Base-by-base conservation (phyloP, 1,140 invertebrate genomes). In the Cydia fagiglandana region DNA sequence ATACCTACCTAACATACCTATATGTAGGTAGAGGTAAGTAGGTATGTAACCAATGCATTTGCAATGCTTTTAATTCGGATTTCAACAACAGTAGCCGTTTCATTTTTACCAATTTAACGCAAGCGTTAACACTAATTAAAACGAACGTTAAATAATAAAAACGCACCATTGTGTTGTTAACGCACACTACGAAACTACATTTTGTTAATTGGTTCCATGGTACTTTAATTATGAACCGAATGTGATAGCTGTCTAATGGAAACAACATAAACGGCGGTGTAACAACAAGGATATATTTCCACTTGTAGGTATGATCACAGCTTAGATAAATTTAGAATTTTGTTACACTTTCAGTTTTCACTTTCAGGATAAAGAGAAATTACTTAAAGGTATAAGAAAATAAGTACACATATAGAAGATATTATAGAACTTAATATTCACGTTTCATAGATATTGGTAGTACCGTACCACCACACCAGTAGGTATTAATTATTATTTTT, bases 91-190 rank as follows among this genome's bases (percentile, higher is more conserved):
- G 34, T 45, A 38, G 30, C 66, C 34, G 34, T 70, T 70, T 41
- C 7, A 10, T 41, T 70, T 70, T 70, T 17, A 70, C 66, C 66
- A 70, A 70, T 70, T 70, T 70, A 70, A 70, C 66, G 66, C 66
- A 70, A 70, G 66, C 66, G 66, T 70, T 41, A 70, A 70, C 66
- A 70, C 66, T 70, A 70, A 70, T 70, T 70, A 70, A 70, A 38
- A 13, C 66, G 66, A 70, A 70, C 66, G 66, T 70, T 70, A 70
- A 70, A 70, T 70, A 70, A 70, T 70, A 70, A 70, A 70, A 70
- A 70, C 45, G 38, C n/a, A 70, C 66, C 66, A 70, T 70, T 70
- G 66, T 70, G 66, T 45, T 70, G 66, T 45, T 70, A 70, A 70
- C 66, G 66, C 30, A 41, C 38, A 38, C 66, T 70, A 70, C n/a